Conservation (phyloP, 1,140 invertebrate species). For the Musca domestica region DNA sequence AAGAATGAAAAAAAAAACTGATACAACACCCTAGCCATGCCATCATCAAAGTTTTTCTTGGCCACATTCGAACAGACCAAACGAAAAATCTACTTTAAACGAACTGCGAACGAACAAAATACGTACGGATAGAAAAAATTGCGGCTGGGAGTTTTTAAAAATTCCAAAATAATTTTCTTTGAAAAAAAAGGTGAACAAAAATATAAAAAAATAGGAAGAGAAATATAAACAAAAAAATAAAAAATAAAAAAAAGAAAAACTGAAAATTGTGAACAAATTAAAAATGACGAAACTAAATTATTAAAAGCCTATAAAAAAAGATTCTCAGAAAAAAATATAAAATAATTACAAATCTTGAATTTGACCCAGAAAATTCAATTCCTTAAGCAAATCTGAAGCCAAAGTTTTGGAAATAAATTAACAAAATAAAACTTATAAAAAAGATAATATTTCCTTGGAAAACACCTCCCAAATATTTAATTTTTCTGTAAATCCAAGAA, state of each 20-base stretch:
- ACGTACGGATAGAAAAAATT: not conserved
- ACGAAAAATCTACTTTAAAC: not conserved
- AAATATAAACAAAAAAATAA: not conserved
- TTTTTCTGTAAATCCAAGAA: no score
- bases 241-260: no score
- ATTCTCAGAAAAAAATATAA: not conserved
- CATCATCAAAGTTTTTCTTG: conserved; percentile 1
- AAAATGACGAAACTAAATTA: not conserved
- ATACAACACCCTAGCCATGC: not conserved
- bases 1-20: no score
- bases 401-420: no score
- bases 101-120: conserved; percentile 11
- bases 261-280: not conserved
- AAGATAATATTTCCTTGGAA: no score
- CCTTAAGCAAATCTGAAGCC: no score
- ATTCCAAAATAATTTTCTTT: not conserved
- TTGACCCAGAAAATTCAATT: no score
- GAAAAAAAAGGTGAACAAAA: not conserved
- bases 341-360: not conserved
- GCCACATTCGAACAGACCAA: not conserved
- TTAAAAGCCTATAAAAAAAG: not conserved
- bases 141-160: no score
- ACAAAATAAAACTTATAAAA: no score
- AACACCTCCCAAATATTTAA: no score
- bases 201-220: not conserved